Base-by-base conservation (phyloP, 2,797 vertebrate genomes). In the Furcifer pardalis region DNA sequence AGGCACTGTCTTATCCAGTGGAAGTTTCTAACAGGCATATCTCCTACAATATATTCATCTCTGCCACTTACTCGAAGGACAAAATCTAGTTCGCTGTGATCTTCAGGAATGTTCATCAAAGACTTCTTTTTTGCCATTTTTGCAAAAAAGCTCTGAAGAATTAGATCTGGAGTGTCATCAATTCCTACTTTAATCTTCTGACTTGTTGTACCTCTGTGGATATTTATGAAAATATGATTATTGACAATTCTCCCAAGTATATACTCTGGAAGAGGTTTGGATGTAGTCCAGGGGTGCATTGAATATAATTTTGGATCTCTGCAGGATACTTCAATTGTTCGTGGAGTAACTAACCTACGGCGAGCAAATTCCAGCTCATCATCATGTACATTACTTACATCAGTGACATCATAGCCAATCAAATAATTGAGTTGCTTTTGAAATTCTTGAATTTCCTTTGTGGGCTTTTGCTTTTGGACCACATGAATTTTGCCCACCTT, bases 331-430 rank as follows among this genome's bases (percentile, higher is more conserved):
- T 99, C 98, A 4, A 97, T 96, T 95, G 97, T 97, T 7, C 98
- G 96, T 0, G 98, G 97, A 0, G 98, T 99, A 86, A 99, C 95
- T 84, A 99, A 94, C 90, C 98, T 98, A 88, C 99, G 96, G 32
- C 99, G 97, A 0, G 98, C 98, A 93, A 99, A 99, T 94, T 99
- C 99, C 23, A 99, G 96, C 86, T 99, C 99, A 0, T 99, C 98
- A 3, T 99, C 99, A 0, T 99, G 98, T 42, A 99, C 98, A 0
- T 99, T 99, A 94, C 98, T 99, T 66, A 99, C 96, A 3, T 99
- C 98, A 0, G 98, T 99, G 82, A 99, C 99, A 15, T 99, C 99
- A 1, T 99, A 99, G 88, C 97, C 99, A 0, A 99, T 99, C 68
- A 99, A 95, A 90, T 97, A 92, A 19, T 98, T 99, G 40, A 99